Percentiles rank a stretch among this genome's conserved stretches.
phyloP scores from a whole-genome alignment of 2,113 vertebrate genomes.

The Antechinus stuartii region DNA sequence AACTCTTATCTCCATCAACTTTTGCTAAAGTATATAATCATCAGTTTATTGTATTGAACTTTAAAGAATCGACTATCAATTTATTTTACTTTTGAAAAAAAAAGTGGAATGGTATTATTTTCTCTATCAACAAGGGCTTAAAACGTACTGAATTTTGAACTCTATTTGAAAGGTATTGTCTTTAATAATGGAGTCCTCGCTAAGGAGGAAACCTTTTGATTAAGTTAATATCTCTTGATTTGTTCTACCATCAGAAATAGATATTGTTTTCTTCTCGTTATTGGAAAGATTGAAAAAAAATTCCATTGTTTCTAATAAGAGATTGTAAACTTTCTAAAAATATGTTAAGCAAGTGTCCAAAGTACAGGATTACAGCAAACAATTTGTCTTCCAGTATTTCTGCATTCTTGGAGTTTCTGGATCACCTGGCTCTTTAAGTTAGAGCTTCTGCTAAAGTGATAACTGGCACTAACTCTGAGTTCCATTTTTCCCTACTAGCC shows the following conservation, averaged over 20 bases:
- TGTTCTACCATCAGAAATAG: not conserved
- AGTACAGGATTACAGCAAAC: not conserved
- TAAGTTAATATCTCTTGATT: not conserved
- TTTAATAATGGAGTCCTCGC: not conserved
- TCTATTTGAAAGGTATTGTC: not conserved
- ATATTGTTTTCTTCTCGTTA: not conserved
- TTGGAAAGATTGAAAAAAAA: not conserved
- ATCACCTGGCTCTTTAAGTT: not conserved
- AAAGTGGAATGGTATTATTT: slow-evolving; percentile 6
- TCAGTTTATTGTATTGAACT: not conserved
- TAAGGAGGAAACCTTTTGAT: not conserved
- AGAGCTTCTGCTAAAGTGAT: not conserved
- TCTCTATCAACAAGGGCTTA: slow-evolving; percentile 35
- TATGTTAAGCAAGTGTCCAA: not conserved
- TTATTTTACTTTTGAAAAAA: slow-evolving; percentile 41
- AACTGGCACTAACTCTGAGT: not conserved
- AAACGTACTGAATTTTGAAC: not conserved
- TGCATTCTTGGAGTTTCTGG: not conserved
- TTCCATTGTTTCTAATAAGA: not conserved
- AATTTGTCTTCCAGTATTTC: not conserved
- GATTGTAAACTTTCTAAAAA: not conserved
- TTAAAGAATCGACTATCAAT: not conserved
- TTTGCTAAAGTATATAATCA: slow-evolving; percentile 12
- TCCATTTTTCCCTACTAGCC: not conserved
- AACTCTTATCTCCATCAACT: not conserved